These are phyloP conservation scores for Chiridota heheva DNA, from an alignment of 35 echinoderm and acorn worm genomes.

Conservation along the genomic window DNA sequence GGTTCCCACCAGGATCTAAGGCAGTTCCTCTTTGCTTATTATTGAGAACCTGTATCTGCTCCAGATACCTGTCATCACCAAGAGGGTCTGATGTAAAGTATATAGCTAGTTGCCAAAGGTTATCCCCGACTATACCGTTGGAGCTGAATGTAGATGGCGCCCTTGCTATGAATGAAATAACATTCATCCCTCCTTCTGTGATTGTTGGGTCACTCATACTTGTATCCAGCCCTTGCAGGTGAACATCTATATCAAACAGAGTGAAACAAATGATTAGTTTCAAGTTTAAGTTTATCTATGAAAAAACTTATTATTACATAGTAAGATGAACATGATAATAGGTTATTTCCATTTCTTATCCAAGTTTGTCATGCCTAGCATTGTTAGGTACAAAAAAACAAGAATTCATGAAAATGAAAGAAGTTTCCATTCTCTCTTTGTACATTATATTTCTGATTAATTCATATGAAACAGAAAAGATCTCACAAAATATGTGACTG, in stretches of 20 bases:
- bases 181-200: slow-evolving; percentile 50
- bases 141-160: slow-evolving; percentile 47
- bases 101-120: slow-evolving; percentile 69
- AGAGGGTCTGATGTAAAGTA: slow-evolving; percentile 56
- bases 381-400: too few relatives aligned
- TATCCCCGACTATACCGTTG: slow-evolving; percentile 45
- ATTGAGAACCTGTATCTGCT: slow-evolving; percentile 65
- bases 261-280: neutral
- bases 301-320: too few relatives aligned
- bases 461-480: too few relatives aligned
- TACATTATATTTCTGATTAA: too few relatives aligned
- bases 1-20: slow-evolving; percentile 46
- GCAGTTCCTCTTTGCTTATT: slow-evolving; percentile 37
- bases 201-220: slow-evolving; percentile 45
- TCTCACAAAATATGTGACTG: too few relatives aligned
- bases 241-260: slow-evolving; percentile 43
- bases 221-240: slow-evolving; percentile 54
- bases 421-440: too few relatives aligned
- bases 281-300: too few relatives aligned
- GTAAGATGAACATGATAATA: too few relatives aligned
- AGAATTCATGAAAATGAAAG: too few relatives aligned
- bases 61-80: slow-evolving; percentile 20
- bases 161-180: slow-evolving; percentile 49
- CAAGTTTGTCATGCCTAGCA: too few relatives aligned
- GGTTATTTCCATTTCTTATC: too few relatives aligned